Evolutionary conservation across 2,113 vertebrate species (phyloP).

Genomic region (Indicator indicator): DNA sequence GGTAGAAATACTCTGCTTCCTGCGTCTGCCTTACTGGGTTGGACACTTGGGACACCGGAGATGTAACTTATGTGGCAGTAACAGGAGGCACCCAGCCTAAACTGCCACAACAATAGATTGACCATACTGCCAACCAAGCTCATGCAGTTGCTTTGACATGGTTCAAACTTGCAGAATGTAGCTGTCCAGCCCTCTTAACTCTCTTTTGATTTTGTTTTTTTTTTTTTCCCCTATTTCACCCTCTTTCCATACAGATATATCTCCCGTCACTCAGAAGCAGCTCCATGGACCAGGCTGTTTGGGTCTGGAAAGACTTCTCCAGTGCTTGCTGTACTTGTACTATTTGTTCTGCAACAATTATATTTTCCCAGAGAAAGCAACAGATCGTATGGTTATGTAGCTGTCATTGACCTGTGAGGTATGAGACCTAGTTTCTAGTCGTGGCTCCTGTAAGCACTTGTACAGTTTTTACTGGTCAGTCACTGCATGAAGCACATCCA

Average conservation of each 20-base stretch:
- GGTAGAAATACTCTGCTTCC: too few species aligned
- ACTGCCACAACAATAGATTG: neutral
- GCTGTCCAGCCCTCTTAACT: neutral
- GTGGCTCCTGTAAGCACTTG: neutral
- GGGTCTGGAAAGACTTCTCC: neutral
- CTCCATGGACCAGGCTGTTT: neutral
- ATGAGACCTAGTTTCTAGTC: slow-evolving; percentile 1
- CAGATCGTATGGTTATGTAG: accelerated
- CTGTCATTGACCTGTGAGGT: neutral
- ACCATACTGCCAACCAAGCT: neutral
- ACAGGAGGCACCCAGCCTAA: too few species aligned
- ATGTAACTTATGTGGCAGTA: too few species aligned
- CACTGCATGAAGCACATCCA: neutral
- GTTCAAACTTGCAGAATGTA: neutral
- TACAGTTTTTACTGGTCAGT: neutral
- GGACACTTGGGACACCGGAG: too few species aligned
- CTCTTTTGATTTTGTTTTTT: neutral
- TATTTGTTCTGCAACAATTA: neutral
- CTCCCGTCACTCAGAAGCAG: neutral
- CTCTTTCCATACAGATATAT: neutral
- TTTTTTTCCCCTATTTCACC: neutral
- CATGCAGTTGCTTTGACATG: neutral
- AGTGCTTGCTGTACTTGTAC: neutral
- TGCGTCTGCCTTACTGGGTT: too few species aligned
- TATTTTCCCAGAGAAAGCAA: neutral